Evolutionary conservation across 2,797 vertebrate genomes (phyloP), one percentile per base, ranked within the genome.

Genomic region (Parauchenoglanis punctatus): DNA sequence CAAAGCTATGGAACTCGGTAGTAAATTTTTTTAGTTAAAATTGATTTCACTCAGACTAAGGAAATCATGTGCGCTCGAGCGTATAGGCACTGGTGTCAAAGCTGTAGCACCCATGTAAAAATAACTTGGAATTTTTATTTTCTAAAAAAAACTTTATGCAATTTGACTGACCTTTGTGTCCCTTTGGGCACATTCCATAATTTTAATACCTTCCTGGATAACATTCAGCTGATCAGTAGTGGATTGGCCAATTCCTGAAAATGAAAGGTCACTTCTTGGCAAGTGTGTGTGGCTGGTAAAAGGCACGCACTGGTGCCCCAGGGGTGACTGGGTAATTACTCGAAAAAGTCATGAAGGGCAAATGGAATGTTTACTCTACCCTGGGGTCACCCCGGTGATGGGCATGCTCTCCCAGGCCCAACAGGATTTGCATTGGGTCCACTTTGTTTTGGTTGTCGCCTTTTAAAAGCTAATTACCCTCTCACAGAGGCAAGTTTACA

Each of bases 331-430:
- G 93, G 92, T 96, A 95, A 96, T 96, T 94, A 94, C 94, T 94
- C 87, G 90, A 92, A 40, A 95, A 40, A 95, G 93, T 95, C 94
- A 95, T 93, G 93, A 95, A 95, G 94, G 94, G 92, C 93, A 95
- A 94, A 95, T 94, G 93, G 94, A 95, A 95, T 95, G 95, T 95
- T 96, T 96, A 95, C 93, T 91, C 93, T 93, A 93, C 94, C 94
- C 90, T 49, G 85, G 92, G 95, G 95, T 96, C 95, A 94, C 89
- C 90, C 88, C 85, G 81, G 49, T 93, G 92, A 91, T 85, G 91
- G 93, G 90, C 90, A 89, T 80, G 3, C 90, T 89, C 91, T 91
- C 93, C 90, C 91, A 93, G 92, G 85, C 91, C 88, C 87, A 87
- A 92, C 89, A 92, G 92, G 90, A 93, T 94, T 92, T 92, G 89